These are phyloP conservation scores for Drosophila tani DNA, from an alignment of 1,140 invertebrate genomes.

Conservation along the genomic window DNA sequence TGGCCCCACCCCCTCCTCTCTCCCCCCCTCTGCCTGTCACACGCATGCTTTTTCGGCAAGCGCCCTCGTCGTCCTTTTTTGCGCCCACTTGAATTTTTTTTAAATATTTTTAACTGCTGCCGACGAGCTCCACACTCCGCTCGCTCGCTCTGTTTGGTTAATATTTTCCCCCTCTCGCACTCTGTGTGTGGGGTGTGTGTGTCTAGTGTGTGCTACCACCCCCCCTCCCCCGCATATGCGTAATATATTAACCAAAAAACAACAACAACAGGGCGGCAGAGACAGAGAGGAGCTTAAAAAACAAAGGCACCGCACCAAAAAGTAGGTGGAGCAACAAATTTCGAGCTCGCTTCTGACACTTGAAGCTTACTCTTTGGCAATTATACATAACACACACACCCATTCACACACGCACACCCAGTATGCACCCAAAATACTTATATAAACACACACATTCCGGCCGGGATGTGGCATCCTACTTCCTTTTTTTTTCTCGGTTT, in stretches of 20 bases:
- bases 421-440: slow-evolving; percentile 13
- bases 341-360: slow-evolving; percentile 56
- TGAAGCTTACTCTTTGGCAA: slow-evolving; percentile 61
- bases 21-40: slow-evolving; percentile 27
- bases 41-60: slow-evolving; percentile 48
- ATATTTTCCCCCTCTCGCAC: slow-evolving; percentile 61
- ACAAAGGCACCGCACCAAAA: slow-evolving; percentile 34
- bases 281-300: slow-evolving; percentile 25
- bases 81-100: slow-evolving; percentile 69
- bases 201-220: slow-evolving; percentile 53
- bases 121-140: slow-evolving; percentile 33
- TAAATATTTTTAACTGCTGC: slow-evolving; percentile 81
- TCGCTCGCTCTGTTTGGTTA: slow-evolving; percentile 72
- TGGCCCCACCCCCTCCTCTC: background rate
- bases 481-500: background rate
- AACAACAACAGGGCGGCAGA: slow-evolving; percentile 18
- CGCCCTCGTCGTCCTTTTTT: slow-evolving; percentile 10
- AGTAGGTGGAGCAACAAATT: slow-evolving; percentile 73
- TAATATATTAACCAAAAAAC: slow-evolving; percentile 78
- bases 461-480: slow-evolving; percentile 23
- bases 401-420: background rate
- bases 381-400: slow-evolving; percentile 18
- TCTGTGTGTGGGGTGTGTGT: slow-evolving; percentile 20
- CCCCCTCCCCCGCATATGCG: slow-evolving; percentile 53
- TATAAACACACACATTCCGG: slow-evolving; percentile 3